Evolutionary conservation across 1,140 invertebrate genomes (phyloP).

Genomic region (Drosophila bifasciata): DNA sequence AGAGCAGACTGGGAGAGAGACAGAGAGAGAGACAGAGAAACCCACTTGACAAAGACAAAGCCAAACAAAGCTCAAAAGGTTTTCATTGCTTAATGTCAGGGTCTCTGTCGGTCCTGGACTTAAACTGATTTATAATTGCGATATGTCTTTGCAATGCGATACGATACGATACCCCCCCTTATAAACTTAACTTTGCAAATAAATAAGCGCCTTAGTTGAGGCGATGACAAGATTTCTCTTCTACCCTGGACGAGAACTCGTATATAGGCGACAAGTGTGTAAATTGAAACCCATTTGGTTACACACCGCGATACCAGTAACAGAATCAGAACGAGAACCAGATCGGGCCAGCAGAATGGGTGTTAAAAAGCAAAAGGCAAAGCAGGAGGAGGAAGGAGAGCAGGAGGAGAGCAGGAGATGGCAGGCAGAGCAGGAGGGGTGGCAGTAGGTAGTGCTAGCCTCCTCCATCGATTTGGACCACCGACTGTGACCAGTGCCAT

Average conservation of each 20-base stretch:
- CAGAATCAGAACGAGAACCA: too few species aligned
- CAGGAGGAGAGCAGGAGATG: too few species aligned
- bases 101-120: slow-evolving; percentile 51
- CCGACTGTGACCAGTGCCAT: slow-evolving; percentile 70
- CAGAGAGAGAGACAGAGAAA: slow-evolving; percentile 25
- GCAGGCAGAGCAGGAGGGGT: too few species aligned
- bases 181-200: slow-evolving; percentile 61
- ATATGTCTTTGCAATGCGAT: slow-evolving; percentile 59
- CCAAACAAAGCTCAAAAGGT: slow-evolving; percentile 78
- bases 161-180: slow-evolving; percentile 16
- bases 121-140: slow-evolving; percentile 80
- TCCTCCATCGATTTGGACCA: slow-evolving; percentile 43
- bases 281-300: slow-evolving; percentile 73
- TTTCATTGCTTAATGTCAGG: slow-evolving; percentile 81
- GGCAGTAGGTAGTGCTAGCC: too few species aligned
- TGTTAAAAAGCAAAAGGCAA: slow-evolving; percentile 76
- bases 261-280: slow-evolving; percentile 68
- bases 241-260: slow-evolving; percentile 10
- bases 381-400: slow-evolving; percentile 27
- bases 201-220: slow-evolving; percentile 77
- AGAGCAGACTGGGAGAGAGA: slow-evolving; percentile 1
- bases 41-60: slow-evolving; percentile 79
- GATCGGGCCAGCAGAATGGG: slow-evolving; percentile 38
- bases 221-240: slow-evolving; percentile 58
- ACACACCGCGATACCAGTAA: slow-evolving; percentile 3